Base-by-base conservation (phyloP, 2,113 vertebrate genomes). In the Gasterosteus nipponicus region DNA sequence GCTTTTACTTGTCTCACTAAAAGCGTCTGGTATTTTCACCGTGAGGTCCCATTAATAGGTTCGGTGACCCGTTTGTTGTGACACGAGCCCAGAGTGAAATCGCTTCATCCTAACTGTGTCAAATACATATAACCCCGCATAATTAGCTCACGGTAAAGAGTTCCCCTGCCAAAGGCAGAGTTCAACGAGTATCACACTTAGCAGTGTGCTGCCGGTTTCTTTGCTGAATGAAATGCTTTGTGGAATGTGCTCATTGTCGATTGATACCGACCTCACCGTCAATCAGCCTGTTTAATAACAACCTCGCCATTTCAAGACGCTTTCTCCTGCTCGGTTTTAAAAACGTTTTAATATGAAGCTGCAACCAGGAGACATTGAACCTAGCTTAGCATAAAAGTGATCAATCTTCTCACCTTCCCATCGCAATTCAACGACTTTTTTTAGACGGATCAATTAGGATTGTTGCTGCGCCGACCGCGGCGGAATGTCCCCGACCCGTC, bases 31-130 rank as follows among this genome's bases (percentile, higher is more conserved):
- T 69, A 10, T 44, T 68, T 29, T 70, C 47, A 53, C 60, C 29
- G 14, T 33, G 31, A 54, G 2, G 31, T 54, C 54, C 14, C 49
- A 71, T 22, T 75, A n/a, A 33, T 68, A 46, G 47, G n/a, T 47
- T 60, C 3, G 31, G 3, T 26, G 74, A 66, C 58, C 58, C 1
- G 8, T 59, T 72, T 74, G 77, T 62, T 57, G 41, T 74, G 60
- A 57, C 39, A n/a, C 9, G 11, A 16, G 33, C 60, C 65, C 57
- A 57, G 31, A 16, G 69, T n/a, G 60, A 65, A 57, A 35, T 81
- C 29, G 19, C 56, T 33, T 60, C 57, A 31, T 31, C 65, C 65
- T 35, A 33, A 42, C 71, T 22, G 29, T 31, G 56, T 46, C 69
- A 75, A 78, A 74, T 16, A 58, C n/a, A 58, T 62, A 16, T 0